phyloP scores from a whole-genome alignment of 2,113 vertebrate species.

The Amazona vittata region DNA sequence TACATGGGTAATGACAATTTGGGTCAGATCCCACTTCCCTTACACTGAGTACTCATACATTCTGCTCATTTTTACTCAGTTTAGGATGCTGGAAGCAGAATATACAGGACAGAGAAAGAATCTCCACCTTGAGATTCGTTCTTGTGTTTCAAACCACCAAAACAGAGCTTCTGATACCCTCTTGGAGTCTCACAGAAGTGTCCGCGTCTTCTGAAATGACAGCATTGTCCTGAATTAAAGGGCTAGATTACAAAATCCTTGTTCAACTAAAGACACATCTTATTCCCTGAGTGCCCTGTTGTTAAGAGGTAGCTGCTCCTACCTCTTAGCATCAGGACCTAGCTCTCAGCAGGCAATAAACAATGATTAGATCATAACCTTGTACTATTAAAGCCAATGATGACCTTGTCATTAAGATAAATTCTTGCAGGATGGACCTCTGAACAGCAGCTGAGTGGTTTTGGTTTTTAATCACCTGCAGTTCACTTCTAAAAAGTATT shows the following conservation, averaged over 20 bases:
- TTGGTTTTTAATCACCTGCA: slow-evolving; percentile 11
- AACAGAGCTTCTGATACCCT: background rate
- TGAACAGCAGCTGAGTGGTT: background rate
- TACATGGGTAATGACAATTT: background rate
- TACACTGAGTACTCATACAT: background rate
- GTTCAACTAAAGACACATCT: background rate
- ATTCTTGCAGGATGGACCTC: background rate
- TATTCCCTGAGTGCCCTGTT: background rate
- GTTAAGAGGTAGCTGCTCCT: background rate
- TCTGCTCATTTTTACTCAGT: background rate
- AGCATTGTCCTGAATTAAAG: background rate
- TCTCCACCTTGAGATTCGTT: background rate
- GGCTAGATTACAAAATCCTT: background rate
- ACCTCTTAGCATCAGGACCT: background rate
- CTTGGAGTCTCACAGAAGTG: accelerated
- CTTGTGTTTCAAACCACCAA: background rate
- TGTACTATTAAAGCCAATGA: background rate
- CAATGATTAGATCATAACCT: background rate
- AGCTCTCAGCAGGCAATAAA: background rate
- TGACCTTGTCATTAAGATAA: slow-evolving; percentile 12
- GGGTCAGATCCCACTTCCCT: background rate
- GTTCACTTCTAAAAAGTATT: background rate
- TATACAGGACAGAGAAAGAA: background rate
- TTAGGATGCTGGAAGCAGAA: background rate
- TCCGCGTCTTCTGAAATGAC: background rate